Evolutionary conservation across 2,888 invertebrate genomes (phyloP).

Genomic region (Sinelater perroti): DNA sequence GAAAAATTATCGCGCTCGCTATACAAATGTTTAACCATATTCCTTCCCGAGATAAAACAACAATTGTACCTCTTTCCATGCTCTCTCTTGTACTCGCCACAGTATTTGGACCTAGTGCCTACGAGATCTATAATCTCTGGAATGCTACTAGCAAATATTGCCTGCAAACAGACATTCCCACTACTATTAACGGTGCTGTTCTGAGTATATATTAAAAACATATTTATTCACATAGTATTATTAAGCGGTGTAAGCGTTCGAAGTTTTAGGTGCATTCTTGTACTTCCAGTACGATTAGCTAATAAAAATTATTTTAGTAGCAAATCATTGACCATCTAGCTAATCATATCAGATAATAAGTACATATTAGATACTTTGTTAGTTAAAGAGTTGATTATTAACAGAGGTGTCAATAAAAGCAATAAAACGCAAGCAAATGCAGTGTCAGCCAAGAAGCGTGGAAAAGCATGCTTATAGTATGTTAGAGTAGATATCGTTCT

Average conservation of each 20-base stretch:
- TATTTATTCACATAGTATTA: no score
- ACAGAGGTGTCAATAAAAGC: no score
- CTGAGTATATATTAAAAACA: no score
- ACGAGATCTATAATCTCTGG: conserved; percentile 99
- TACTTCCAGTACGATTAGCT: no score
- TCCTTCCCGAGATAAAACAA: conserved; percentile 31
- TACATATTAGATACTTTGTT: no score
- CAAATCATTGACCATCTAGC: no score
- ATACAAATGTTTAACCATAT: conserved; percentile 34
- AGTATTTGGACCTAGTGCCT: conserved; percentile 99
- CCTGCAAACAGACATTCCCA: conserved; percentile 81
- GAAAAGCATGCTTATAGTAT: not conserved
- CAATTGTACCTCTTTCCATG: conserved; percentile 94
- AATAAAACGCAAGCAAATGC: not conserved
- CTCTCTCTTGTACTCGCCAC: conserved; percentile 99
- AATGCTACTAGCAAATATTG: conserved; percentile 99
- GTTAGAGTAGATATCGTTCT: not conserved
- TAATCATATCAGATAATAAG: no score
- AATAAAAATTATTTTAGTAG: no score
- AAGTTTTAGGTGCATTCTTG: no score
- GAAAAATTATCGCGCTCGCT: no score
- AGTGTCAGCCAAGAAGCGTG: not conserved
- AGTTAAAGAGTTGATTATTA: no score
- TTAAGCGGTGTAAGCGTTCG: no score
- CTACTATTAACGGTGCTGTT: conserved; percentile 44